Evolutionary conservation across 2,797 vertebrate species (phyloP).

Genomic region (Orientallactaga sibirica): DNA sequence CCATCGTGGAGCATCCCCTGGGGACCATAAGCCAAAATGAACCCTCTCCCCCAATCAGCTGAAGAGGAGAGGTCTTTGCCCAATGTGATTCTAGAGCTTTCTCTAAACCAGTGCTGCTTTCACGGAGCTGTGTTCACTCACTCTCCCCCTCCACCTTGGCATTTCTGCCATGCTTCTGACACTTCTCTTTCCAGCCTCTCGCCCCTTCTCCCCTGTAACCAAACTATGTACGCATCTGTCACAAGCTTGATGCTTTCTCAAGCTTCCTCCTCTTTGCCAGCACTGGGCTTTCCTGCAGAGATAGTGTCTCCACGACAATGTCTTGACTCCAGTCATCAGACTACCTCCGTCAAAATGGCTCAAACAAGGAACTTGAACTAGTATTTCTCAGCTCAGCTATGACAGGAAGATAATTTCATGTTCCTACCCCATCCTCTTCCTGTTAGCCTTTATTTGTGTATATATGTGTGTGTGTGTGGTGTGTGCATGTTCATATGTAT

Average conservation of each 20-base stretch:
- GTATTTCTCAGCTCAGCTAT: neutral
- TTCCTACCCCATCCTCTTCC: neutral
- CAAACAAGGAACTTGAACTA: neutral
- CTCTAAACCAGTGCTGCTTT: neutral
- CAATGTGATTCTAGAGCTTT: neutral
- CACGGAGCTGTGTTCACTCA: neutral
- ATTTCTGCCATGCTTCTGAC: neutral
- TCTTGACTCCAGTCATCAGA: neutral
- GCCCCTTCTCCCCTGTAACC: neutral
- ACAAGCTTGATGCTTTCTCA: neutral
- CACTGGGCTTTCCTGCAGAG: neutral
- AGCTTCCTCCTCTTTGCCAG: neutral
- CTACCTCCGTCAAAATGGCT: neutral
- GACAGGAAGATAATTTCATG: neutral
- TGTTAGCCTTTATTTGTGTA: neutral
- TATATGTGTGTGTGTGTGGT: too few species aligned
- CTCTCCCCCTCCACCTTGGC: neutral
- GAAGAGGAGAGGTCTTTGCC: neutral
- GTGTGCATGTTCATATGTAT: too few species aligned
- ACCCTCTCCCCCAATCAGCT: too few species aligned
- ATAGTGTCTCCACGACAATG: neutral
- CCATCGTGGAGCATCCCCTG: too few species aligned
- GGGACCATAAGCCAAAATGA: too few species aligned
- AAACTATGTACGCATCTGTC: neutral
- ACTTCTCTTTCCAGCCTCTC: neutral